These are phyloP conservation scores for Holcopasites calliopsidis DNA, from an alignment of 1,140 invertebrate genomes.

Conservation along the genomic window DNA sequence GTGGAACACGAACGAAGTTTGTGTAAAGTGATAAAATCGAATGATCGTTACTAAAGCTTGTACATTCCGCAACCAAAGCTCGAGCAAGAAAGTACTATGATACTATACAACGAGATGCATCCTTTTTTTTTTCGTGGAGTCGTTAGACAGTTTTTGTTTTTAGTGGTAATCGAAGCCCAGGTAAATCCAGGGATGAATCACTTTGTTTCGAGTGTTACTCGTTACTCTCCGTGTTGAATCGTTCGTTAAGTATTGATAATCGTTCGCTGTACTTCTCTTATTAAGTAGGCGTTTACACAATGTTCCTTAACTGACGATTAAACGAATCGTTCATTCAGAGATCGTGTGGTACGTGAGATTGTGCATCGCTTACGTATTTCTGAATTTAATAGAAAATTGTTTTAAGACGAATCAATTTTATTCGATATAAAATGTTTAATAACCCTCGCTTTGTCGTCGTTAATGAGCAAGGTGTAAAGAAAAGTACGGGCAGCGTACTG, in stretches of 20 bases:
- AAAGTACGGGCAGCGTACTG: constrained; percentile 62
- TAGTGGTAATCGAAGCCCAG: neutral
- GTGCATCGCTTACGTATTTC: too few species aligned
- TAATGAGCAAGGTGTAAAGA: constrained; percentile 35
- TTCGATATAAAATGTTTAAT: neutral
- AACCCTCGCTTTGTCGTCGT: constrained; percentile 37
- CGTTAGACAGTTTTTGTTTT: neutral
- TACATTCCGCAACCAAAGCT: constrained; percentile 29
- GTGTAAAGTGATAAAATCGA: constrained; percentile 14
- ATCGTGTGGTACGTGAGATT: too few species aligned
- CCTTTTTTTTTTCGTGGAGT: neutral
- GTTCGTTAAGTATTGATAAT: constrained; percentile 57
- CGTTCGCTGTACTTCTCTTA: constrained; percentile 52
- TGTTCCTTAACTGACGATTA: constrained; percentile 18
- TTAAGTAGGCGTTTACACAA: constrained; percentile 47
- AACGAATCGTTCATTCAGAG: constrained; percentile 29
- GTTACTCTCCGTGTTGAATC: constrained; percentile 50
- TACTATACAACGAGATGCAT: neutral
- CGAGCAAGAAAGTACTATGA: constrained; percentile 13
- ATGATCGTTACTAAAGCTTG: constrained; percentile 24
- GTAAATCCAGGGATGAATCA: neutral
- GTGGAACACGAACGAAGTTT: neutral
- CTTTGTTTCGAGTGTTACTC: constrained; percentile 41
- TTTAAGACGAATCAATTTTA: too few species aligned
- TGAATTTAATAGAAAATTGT: neutral